These are phyloP conservation scores for Zhengitettix transpicula DNA, from an alignment of 2,888 invertebrate species.

Conservation along the genomic window DNA sequence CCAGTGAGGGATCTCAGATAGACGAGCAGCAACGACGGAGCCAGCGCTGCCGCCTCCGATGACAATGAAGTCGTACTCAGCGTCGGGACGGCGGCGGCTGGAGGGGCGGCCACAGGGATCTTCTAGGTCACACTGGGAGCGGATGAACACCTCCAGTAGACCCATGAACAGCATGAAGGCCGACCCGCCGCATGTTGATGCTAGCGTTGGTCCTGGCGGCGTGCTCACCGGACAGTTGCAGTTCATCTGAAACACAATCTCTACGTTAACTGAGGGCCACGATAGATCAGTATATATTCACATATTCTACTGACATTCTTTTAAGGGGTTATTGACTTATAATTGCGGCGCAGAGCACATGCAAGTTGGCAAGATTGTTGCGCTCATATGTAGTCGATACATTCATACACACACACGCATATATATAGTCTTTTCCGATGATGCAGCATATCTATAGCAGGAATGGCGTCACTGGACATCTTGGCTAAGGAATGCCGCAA, in stretches of 20 bases:
- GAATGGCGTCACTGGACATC: no score
- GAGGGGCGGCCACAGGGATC: constrained; percentile 64
- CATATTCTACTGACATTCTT: no score
- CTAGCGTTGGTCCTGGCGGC: constrained; percentile 68
- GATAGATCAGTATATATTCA: no score
- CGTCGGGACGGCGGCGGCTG: constrained; percentile 24
- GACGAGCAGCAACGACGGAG: constrained; percentile 50
- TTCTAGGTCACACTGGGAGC: constrained; percentile 74
- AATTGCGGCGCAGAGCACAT: no score
- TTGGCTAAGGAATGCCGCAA: no score
- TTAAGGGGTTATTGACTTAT: no score
- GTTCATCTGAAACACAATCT: constrained; percentile 23
- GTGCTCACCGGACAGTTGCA: constrained; percentile 69
- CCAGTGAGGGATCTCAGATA: constrained; percentile 55
- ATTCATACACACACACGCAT: no score
- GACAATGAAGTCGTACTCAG: constrained; percentile 50
- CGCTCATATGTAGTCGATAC: no score
- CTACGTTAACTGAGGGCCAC: no score
- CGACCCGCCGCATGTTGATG: constrained; percentile 68
- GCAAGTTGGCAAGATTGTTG: no score
- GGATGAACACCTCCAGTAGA: constrained; percentile 64
- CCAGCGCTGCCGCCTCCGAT: constrained; percentile 29
- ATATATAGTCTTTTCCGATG: no score
- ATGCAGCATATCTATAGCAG: no score
- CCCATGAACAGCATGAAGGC: constrained; percentile 85